Evolutionary conservation across 2,888 invertebrate species (phyloP), one percentile per base, ranked within the genome.

Genomic region (Cyclophora albipunctata): DNA sequence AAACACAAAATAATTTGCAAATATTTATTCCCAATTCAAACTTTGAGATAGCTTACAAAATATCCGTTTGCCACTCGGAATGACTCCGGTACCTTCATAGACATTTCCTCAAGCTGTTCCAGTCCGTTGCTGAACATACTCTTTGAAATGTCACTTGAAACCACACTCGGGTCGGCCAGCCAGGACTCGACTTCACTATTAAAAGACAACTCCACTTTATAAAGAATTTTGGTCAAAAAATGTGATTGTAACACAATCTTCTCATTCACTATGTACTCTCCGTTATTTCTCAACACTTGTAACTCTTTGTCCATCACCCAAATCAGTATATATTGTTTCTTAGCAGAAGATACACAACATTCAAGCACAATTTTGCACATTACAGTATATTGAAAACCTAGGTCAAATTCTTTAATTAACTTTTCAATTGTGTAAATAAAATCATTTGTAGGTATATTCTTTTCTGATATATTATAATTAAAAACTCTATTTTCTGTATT

Each of bases 231-330:
- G 0, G 90, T 90, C 7, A 91, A 84, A 52, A 81, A 80, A 60
- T 77, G 81, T 0, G 89, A 84, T 46, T 83, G 77, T n/a, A 89
- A 59, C 45, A 72, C 71, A 34, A 86, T 70, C 59, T 69, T 78
- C 7, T 80, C 78, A 54, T 60, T 67, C 4, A 69, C 67, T 51
- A 71, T 74, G 34, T 59, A 57, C 3, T 76, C 70, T 4, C 69
- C 69, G 42, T 54, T 73, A 45, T 80, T 79, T 53, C 78, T 75
- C 7, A 90, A 66, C 7, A 92, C 79, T 67, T 90, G 84, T 7
- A 92, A 71, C 52, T 90, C 86, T 62, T 90, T 91, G 63, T 92
- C 92, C 73, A 92, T 85, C 2, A 92, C 77, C 91, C 92, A 92
- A 45, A 92, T 73, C 2, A 92, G 71, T 34, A 92, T 56, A 67